Base-by-base conservation (phyloP, 2,888 invertebrate genomes). In the Adineta ricciae region DNA sequence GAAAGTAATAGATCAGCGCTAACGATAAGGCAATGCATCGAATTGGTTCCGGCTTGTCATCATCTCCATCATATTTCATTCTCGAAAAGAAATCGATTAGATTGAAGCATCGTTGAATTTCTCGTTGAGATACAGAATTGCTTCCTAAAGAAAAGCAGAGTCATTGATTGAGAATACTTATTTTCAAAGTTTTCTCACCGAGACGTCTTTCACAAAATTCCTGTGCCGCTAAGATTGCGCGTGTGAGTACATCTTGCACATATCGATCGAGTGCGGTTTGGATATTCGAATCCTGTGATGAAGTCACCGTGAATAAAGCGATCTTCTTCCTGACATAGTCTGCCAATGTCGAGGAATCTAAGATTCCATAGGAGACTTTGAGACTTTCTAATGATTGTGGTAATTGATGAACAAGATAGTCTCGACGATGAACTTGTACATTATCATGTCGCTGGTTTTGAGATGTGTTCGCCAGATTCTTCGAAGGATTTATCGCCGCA, bases 401-500 rank as follows among this genome's bases (percentile, higher is more conserved):
- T 41, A 78, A 41, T 78, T 78, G 24, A 78, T 78, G 78, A 8
- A 78, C 78, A 21, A 78, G n/a, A 78, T 78, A 78, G 41, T 78
- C 38, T 24, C 41, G 78, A 41, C 78, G 78, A 78, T 78, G 38
- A 41, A 78, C 41, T n/a, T 41, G 24, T 24, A n/a, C 2, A n/a
- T 78, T n/a, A 78, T 78, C 56, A 56, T 8, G 4, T 4, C 24
- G 21, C 4, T 56, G 21, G 7, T 32, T 72, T 5, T 36, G 38
- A 36, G 36, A 38, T 1, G 11, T n/a, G 27, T 54, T 8, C 3
- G 16, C 19, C 2, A 3, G 5, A 38, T 14, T 83, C 36, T n/a
- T 85, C 41, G 46, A 38, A 14, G 85, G 83, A 56, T 84, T 85
- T 9, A 85, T 83, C 2, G 85, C 85, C 8, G 85, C 85, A 46